Conservation (phyloP, 2,113 vertebrate genomes). For the Sceloporus undulatus region DNA sequence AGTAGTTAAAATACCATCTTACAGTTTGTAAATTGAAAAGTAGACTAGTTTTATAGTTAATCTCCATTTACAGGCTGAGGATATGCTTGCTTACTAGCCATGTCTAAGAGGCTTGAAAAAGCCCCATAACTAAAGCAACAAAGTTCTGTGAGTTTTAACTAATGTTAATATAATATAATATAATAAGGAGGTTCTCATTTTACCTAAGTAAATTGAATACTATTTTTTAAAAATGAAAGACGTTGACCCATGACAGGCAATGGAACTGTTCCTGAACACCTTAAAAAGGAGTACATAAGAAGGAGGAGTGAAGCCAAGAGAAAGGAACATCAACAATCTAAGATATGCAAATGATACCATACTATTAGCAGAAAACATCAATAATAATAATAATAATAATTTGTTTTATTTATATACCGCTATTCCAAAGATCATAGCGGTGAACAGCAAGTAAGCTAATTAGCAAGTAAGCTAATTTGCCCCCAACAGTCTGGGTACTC, state of each 20-base stretch:
- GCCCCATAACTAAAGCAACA: neutral
- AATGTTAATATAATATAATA: conserved; percentile 10
- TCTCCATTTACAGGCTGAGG: neutral
- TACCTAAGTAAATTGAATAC: neutral
- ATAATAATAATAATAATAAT: too few species aligned
- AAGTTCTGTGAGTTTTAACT: neutral
- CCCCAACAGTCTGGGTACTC: too few species aligned
- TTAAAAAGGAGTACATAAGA: too few species aligned
- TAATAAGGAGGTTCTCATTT: neutral
- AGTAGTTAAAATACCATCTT: conserved; percentile 9
- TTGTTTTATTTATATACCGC: too few species aligned
- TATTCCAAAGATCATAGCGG: too few species aligned
- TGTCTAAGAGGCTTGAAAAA: conserved; percentile 13
- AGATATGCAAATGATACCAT: too few species aligned
- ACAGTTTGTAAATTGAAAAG: conserved; percentile 18
- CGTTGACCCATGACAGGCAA: neutral
- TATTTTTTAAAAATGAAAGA: conserved; percentile 1
- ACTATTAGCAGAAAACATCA: too few species aligned
- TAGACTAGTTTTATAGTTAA: conserved; percentile 20
- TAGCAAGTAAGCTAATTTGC: too few species aligned
- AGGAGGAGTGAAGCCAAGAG: too few species aligned
- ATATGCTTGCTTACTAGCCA: conserved; percentile 22
- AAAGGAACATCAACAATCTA: too few species aligned
- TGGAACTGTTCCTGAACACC: too few species aligned
- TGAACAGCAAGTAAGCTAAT: too few species aligned